Base-by-base conservation (phyloP, 2,113 vertebrate species). In the Chaenogobius annularis region DNA sequence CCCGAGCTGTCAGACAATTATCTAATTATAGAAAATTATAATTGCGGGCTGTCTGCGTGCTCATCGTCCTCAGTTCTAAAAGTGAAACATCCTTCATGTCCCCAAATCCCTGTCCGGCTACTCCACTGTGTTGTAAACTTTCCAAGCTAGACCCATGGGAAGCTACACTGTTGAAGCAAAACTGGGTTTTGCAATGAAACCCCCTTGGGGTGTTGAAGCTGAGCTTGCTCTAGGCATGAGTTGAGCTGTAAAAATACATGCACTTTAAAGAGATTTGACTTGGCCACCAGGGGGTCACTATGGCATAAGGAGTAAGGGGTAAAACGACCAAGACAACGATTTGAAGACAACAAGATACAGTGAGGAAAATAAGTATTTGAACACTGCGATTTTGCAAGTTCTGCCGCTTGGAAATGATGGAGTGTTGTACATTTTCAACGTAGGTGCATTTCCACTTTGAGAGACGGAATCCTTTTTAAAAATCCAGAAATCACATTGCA, bases 21-120 rank as follows among this genome's bases (percentile, higher is more conserved):
- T 73, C 37, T 58, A 40, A 37, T 73, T 73, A 72, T 62, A 31
- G 17, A 48, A 65, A 54, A 22, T 62, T 59, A 52, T 23, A 74
- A 73, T 69, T 84, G 12, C 61, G 35, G 46, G 48, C 35, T 5
- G 35, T 46, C 73, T 72, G 64, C 48, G 19, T 40, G 15, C 35
- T 50, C 56, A 56, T 55, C 66, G 74, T 58, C 67, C 68, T 26
- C 50, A 73, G 72, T 59, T 66, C 58, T 73, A 55, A 78, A 79
- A 72, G 13, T 68, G 37, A 35, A 65, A 52, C 68, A 46, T 15
- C 73, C 58, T 48, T 74, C 23, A 43, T 3, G 0, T 64, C 73
- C 69, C 44, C 61, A 87, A 87, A 90, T 90, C 85, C 83, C 72
- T 85, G 85, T 82, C 82, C 52, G 66, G 66, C 69, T 79, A 69